Evolutionary conservation across 37 sponge, comb jelly and placozoan species (phyloP).

Genomic region (Spongilla lacustris): DNA sequence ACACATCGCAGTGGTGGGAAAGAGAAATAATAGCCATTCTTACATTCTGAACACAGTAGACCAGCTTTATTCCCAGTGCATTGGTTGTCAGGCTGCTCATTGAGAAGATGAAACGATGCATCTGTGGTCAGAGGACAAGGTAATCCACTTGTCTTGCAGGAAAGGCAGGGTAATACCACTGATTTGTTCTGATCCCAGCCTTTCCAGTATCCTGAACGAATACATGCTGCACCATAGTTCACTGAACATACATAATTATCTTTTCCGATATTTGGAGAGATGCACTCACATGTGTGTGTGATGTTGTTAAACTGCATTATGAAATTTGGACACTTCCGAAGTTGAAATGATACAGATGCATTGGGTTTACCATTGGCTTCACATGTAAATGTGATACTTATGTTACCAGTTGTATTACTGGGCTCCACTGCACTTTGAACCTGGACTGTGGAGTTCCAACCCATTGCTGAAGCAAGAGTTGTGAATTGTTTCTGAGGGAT

Average conservation of each 20-base stretch:
- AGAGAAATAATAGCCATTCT: neutral
- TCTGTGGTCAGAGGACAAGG: neutral
- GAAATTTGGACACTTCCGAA: neutral
- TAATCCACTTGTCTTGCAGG: neutral
- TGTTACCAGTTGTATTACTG: neutral
- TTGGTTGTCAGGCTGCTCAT: conserved; percentile 1
- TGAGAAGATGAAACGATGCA: neutral
- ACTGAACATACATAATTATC: neutral
- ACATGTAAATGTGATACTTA: neutral
- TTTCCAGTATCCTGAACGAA: neutral
- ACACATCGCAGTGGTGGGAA: neutral
- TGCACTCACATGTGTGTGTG: neutral
- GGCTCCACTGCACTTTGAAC: neutral
- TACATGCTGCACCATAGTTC: neutral
- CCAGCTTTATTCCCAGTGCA: conserved; percentile 1
- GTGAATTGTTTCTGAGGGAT: neutral
- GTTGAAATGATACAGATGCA: neutral
- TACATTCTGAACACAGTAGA: neutral
- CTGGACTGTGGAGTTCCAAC: neutral
- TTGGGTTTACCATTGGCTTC: neutral
- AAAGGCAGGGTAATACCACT: neutral
- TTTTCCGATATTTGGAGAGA: neutral
- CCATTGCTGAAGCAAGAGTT: neutral
- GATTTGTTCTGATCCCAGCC: neutral
- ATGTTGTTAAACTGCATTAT: neutral